phyloP scores from a whole-genome alignment of 2,797 vertebrate genomes.

The Enteromius anoplus region DNA sequence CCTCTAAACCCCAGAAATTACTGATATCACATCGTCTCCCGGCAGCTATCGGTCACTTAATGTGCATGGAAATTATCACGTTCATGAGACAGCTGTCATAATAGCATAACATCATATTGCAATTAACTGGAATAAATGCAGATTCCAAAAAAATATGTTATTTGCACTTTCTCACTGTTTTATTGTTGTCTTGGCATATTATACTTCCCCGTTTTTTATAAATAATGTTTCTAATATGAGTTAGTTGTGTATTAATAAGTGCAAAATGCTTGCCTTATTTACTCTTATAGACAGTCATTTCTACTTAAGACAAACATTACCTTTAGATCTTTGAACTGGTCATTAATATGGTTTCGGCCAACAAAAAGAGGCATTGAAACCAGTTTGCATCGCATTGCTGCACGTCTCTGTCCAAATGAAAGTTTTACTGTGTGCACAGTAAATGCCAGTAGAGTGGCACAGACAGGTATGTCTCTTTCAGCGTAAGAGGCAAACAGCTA shows the following conservation, averaged over 20 bases:
- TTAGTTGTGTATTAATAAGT: background rate
- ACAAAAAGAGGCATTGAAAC: conserved; percentile 62
- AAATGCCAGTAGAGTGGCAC: conserved; percentile 54
- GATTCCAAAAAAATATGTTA: background rate
- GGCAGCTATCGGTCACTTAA: conserved; percentile 43
- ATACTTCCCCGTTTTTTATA: background rate
- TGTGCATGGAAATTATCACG: conserved; percentile 39
- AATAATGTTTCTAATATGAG: background rate
- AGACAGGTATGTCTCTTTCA: conserved; percentile 47
- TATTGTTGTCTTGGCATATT: background rate
- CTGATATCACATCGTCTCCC: conserved; percentile 54
- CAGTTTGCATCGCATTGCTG: conserved; percentile 8
- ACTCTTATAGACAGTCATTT: background rate
- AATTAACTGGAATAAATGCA: background rate
- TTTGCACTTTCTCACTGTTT: background rate
- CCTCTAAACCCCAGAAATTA: conserved; percentile 59
- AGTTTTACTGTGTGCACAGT: conserved; percentile 63
- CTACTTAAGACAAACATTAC: background rate
- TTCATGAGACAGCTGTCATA: conserved; percentile 29
- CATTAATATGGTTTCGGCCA: background rate
- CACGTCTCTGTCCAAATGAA: conserved; percentile 59
- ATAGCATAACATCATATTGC: background rate
- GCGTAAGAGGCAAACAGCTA: conserved; percentile 9
- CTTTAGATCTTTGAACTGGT: background rate
- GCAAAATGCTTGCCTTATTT: background rate